Evolutionary conservation across 2,797 vertebrate species (phyloP).

Genomic region (Propithecus deckenii): DNA sequence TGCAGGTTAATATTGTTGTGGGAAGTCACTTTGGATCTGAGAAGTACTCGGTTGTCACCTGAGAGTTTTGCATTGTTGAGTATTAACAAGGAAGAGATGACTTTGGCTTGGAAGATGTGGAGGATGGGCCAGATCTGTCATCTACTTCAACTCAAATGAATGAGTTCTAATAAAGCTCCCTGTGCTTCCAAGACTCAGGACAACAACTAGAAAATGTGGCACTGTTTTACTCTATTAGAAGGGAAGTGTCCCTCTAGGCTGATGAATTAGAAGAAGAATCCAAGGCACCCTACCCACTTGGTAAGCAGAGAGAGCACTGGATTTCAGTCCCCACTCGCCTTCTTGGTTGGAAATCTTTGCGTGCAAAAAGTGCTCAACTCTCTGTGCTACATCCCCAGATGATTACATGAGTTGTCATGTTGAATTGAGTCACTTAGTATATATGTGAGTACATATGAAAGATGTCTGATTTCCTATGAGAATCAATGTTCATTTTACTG

Average conservation of each 20-base stretch:
- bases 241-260: not conserved
- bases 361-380: not conserved
- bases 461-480: not conserved
- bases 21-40: not conserved
- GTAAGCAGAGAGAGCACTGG: not conserved
- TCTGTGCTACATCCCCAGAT: not conserved
- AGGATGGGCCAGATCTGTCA: not conserved
- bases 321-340: not conserved
- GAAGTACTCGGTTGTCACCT: not conserved
- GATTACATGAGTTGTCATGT: not conserved
- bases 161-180: not conserved
- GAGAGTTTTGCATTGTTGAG: not conserved
- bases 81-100: not conserved
- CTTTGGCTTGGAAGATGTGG: not conserved
- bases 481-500: not conserved
- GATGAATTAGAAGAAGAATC: not conserved
- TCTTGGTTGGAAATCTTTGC: not conserved
- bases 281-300: not conserved
- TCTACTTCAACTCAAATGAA: not conserved
- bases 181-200: not conserved
- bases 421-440: not conserved
- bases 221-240: not conserved
- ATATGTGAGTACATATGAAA: not conserved
- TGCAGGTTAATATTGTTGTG: not conserved
- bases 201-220: not conserved